Base-by-base conservation (phyloP, 2,888 invertebrate genomes). In the Leistus spinibarbis region DNA sequence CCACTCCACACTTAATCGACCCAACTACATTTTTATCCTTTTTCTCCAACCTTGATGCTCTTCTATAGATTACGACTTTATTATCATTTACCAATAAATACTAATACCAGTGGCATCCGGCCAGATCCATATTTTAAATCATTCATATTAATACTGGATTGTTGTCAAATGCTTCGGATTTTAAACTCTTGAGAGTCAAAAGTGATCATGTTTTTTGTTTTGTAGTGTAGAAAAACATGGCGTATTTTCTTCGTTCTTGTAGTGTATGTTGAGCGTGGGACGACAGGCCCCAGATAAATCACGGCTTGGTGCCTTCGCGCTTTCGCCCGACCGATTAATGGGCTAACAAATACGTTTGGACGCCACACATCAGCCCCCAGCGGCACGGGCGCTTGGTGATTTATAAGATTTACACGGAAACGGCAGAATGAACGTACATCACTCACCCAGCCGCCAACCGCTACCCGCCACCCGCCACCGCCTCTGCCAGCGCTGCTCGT, bases 241-340 rank as follows among this genome's bases (percentile, higher is more conserved):
- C 24, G 7, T 24, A 3, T 24, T 24, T 24, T 13, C 4, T 56
- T 5, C 1, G 13, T 56, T n/a, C 10, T 17, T 60, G 20, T 16
- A 20, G 57, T 60, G 60, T 19, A 22, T 60, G 19, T 60, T 60
- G 40, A 40, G 40, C 22, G 20, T 60, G 60, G 60, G 22, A n/a
- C 60, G 60, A 60, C 60, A 60, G 60, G 60, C 20, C 22, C 60
- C 19, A 20, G 60, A 60, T 60, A 60, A 60, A 60, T 60, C 60
- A 60, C 60, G 20, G 60, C 54, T 60, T 60, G 20, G 60, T 19
- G 16, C 17, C 56, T 56, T 16, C 56, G 56, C 56, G 19, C 60
- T 60, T 22, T 60, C 79, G 79, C 79, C 79, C 80, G 79, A 79
- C 80, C 84, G 85, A 85, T 85, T 85, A 85, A 85, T 85, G 84